phyloP scores from a whole-genome alignment of 2,113 vertebrate genomes.

The Anarhynchus alexandrinus region DNA sequence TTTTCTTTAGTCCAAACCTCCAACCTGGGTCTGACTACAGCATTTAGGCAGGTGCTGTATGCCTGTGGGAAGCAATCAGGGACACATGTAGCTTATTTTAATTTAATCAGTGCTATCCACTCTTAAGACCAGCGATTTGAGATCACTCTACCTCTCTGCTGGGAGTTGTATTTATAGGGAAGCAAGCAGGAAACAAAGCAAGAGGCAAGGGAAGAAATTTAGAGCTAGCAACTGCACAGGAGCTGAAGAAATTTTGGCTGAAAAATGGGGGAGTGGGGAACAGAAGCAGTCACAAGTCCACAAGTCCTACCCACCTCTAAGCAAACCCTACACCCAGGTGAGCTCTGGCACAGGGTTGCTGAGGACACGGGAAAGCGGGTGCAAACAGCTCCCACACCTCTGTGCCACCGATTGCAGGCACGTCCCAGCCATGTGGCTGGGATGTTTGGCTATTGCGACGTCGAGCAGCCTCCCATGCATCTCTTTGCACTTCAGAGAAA shows the following conservation, averaged over 20 bases:
- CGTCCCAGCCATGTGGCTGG: rapidly evolving
- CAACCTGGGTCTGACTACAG: not conserved
- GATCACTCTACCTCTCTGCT: not conserved
- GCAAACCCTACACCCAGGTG: rapidly evolving
- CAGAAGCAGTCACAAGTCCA: rapidly evolving
- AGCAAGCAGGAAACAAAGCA: not conserved
- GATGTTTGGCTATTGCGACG: not conserved
- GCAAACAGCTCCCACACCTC: not conserved
- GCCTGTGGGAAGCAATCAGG: not conserved
- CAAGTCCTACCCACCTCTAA: not conserved
- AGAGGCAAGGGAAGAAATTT: not conserved
- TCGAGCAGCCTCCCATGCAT: rapidly evolving
- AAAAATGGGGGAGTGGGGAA: not conserved
- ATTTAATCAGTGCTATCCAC: not conserved
- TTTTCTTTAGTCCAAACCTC: not conserved
- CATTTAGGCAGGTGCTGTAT: not conserved
- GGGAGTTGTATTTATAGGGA: not conserved
- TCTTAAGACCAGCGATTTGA: not conserved
- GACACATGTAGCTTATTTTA: not conserved
- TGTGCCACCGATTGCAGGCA: not conserved
- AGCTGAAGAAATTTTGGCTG: not conserved
- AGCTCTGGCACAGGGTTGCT: not conserved
- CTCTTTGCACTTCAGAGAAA: not conserved
- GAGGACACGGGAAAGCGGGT: not conserved
- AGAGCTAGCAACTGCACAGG: not conserved